Conservation (phyloP, 2,888 invertebrate species). For the Apodemia duryi region DNA sequence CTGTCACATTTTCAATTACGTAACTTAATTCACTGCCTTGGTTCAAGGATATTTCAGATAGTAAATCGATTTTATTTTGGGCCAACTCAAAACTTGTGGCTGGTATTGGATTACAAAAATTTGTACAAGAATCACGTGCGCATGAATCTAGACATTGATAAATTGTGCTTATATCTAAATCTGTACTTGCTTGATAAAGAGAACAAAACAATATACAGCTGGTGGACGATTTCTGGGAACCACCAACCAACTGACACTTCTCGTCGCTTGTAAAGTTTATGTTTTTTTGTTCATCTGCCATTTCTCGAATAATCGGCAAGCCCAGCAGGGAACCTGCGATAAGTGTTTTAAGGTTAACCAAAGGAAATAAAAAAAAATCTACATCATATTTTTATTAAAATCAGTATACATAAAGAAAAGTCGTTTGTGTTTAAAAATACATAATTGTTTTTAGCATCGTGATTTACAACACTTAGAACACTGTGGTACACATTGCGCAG, state of each 20-base stretch:
- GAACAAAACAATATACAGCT: neutral
- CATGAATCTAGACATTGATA: neutral
- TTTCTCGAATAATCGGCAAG: conserved; percentile 50
- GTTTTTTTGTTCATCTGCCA: conserved; percentile 44
- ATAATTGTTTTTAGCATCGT: conserved; percentile 16
- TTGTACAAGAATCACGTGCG: neutral
- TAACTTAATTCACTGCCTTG: conserved; percentile 14
- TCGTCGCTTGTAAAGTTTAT: neutral
- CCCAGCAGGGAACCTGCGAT: conserved; percentile 60
- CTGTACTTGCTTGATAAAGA: conserved; percentile 1
- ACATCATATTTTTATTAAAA: conserved; percentile 25
- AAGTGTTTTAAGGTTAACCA: conserved; percentile 35
- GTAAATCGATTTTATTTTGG: neutral
- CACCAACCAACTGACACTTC: neutral
- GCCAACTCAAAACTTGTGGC: neutral
- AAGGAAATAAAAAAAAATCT: conserved; percentile 26
- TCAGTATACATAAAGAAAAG: conserved; percentile 27
- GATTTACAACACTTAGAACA: conserved; percentile 45
- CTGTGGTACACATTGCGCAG: conserved; percentile 54
- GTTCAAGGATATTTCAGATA: neutral
- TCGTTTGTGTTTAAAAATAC: neutral
- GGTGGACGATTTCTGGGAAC: neutral
- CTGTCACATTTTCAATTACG: neutral
- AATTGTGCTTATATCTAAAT: neutral
- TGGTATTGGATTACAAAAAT: neutral